Percentiles rank a stretch among this genome's conserved stretches.
These are phyloP conservation scores for Cyanoderma ruficeps DNA, from an alignment of 2,113 vertebrate species.

Conservation along the genomic window DNA sequence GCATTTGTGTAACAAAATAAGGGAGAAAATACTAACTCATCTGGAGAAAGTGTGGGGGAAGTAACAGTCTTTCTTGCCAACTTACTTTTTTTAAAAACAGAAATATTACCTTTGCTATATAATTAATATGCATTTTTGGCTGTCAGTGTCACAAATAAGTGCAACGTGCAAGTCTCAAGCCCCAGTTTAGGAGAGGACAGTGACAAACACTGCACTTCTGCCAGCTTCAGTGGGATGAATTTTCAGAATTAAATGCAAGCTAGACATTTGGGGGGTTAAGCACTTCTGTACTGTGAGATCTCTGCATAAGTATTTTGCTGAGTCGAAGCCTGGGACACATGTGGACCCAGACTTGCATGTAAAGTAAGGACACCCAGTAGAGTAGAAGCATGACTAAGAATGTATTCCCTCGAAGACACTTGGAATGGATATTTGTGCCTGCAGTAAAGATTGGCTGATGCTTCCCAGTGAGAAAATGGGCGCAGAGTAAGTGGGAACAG, in stretches of 20 bases:
- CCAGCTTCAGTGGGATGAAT: neutral
- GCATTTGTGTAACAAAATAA: neutral
- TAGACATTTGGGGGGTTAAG: neutral
- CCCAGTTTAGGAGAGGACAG: neutral
- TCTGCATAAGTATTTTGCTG: neutral
- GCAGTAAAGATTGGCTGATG: constrained; percentile 41
- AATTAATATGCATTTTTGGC: neutral
- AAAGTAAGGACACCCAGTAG: constrained; percentile 21
- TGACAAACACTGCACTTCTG: neutral
- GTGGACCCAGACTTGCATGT: neutral
- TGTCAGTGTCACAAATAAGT: neutral
- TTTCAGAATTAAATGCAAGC: neutral
- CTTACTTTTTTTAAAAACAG: neutral
- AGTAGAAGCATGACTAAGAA: constrained; percentile 21
- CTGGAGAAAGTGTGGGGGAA: neutral
- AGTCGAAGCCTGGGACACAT: neutral
- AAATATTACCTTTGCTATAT: neutral
- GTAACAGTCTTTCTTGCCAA: neutral
- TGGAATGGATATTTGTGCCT: neutral
- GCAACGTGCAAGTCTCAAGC: neutral
- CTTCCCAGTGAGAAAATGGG: constrained; percentile 48
- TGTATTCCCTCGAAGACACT: constrained; percentile 44
- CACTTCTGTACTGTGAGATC: neutral
- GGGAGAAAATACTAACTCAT: neutral
- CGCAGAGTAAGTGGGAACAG: constrained; percentile 54